Evolutionary conservation across 2,113 vertebrate species (phyloP).

Genomic region (Tragelaphus imberbis): DNA sequence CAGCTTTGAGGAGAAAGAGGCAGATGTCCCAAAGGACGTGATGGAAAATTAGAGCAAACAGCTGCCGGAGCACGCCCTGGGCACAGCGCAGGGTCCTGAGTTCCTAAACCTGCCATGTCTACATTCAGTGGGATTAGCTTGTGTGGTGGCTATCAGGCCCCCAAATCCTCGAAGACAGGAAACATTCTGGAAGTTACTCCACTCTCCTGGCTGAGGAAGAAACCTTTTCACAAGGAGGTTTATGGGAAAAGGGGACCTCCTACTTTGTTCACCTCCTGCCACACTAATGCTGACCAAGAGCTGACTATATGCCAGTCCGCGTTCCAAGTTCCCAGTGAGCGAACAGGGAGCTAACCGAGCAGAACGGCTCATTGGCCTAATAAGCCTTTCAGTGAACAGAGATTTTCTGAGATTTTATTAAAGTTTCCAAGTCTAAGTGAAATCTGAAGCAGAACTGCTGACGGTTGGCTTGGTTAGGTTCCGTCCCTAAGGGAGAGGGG

Average conservation of each 20-base stretch:
- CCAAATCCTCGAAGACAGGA: neutral
- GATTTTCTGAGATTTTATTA: neutral
- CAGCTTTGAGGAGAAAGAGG: neutral
- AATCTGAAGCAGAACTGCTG: neutral
- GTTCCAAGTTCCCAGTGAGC: neutral
- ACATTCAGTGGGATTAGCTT: neutral
- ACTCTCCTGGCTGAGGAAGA: neutral
- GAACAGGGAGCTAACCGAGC: neutral
- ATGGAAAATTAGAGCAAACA: fast-evolving
- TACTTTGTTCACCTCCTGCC: neutral
- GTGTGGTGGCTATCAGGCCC: neutral
- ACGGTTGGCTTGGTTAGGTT: neutral
- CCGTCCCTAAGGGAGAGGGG: neutral
- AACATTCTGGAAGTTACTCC: neutral
- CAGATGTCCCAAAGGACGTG: neutral
- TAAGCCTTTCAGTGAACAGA: neutral
- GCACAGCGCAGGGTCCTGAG: fast-evolving
- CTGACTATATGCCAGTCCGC: neutral
- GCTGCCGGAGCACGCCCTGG: neutral
- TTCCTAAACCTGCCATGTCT: neutral
- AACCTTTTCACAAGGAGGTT: neutral
- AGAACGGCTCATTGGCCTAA: neutral
- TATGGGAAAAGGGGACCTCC: neutral
- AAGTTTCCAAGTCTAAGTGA: neutral
- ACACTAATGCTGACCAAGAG: neutral